Evolutionary conservation across 37 sponge, comb jelly and placozoan genomes (phyloP), one percentile per base, ranked within the genome.

Genomic region (Crambe crambe): DNA sequence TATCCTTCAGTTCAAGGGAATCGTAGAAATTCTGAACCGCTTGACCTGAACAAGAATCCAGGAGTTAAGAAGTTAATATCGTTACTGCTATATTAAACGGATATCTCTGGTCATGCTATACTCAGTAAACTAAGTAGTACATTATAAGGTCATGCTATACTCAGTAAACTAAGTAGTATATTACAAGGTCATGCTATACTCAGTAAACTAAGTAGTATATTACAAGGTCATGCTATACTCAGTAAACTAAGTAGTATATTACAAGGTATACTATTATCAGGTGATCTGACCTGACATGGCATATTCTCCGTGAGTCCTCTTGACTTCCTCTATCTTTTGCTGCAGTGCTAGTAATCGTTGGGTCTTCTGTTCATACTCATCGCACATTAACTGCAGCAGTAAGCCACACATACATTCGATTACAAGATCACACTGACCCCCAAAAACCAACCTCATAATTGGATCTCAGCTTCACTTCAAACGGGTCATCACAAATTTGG

Each of bases 401-500:
- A 6, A 29, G 18, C 69, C 8, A 29, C 38, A 29, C 4, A 36
- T 10, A 56, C 3, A 76, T 4, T 5, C 2, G 22, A 58, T 3
- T 58, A 34, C 9, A 18, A 76, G 25, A 58, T 58, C 15, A 76
- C 8, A 5, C 5, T 31, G 3, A 29, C 6, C 6, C 29, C 6
- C 4, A 23, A 61, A 23, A 61, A 37, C 78, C 41, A 64, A 97
- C 92, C 78, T 81, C 91, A 37, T 94, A 89, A 59, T 93, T 94
- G 41, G 85, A 76, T 78, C 86, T 81, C 70, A 97, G 82, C 72
- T 91, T 94, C n/a, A 89, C 85, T 56, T 97, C 97, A 67, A 94
- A 95, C 20, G 77, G 75, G 68, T 97, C 85, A 54, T 97, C 97
- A 38, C 73, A 62, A 2, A 96, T 71, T 68, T 85, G 80, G 38